Conservation (phyloP, 2,113 vertebrate species). For the Microcebus murinus region DNA sequence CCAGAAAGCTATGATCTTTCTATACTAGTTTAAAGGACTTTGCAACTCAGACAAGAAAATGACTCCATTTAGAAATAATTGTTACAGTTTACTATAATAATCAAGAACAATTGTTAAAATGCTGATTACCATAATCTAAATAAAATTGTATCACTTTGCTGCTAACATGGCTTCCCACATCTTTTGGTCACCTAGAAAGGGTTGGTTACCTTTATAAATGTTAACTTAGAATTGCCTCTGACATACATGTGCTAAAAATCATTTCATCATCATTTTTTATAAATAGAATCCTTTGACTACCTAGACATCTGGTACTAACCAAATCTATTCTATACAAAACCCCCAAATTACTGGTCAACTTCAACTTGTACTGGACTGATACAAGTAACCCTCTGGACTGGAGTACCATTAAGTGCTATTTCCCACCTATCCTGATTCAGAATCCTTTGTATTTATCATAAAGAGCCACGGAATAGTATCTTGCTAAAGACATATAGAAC, state of each 20-base stretch:
- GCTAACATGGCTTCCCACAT: conserved; percentile 46
- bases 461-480: not conserved
- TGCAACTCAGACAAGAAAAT: conserved; percentile 73
- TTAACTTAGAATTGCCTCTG: not conserved
- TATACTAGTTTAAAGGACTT: not conserved
- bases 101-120: conserved; percentile 64
- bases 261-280: conserved; percentile 54
- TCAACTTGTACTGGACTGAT: conserved; percentile 17
- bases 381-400: not conserved
- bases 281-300: not conserved
- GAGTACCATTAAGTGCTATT: conserved; percentile 1
- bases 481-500: not conserved
- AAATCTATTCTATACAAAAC: conserved; percentile 54
- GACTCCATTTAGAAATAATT: conserved; percentile 51
- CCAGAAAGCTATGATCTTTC: conserved; percentile 39
- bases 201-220: conserved; percentile 57
- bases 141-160: conserved; percentile 9
- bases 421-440: not conserved
- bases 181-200: conserved; percentile 14
- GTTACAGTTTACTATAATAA: conserved; percentile 38
- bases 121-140: conserved; percentile 26
- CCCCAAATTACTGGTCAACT: conserved; percentile 41
- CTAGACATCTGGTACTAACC: conserved; percentile 35
- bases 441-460: not conserved
- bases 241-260: conserved; percentile 54